Base-by-base conservation (phyloP, 2,888 invertebrate genomes). In the Asteroscopus sphinx region DNA sequence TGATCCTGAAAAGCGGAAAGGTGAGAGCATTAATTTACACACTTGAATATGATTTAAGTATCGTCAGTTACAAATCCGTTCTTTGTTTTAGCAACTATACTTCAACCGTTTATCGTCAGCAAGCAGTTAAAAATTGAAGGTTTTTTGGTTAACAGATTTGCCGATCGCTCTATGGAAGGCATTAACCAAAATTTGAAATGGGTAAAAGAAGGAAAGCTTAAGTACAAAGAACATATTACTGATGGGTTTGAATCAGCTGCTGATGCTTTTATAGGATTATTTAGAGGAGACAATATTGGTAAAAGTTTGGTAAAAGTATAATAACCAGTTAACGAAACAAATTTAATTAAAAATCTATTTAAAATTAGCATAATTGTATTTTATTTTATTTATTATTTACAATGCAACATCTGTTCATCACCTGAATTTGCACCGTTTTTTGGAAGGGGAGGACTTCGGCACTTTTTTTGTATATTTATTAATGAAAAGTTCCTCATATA, bases 181-280 rank as follows among this genome's bases (percentile, higher is more conserved):
- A 91, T 96, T 13, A 68, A 85, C 12, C 94, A 96, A 78, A 96
- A 96, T 82, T 74, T 95, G 33, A 79, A 95, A 72, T 96, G 96
- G 96, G 93, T 96, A 40, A 86, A 92, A 62, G 95, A 96, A 91
- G 96, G 96, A 17, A 96, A 96, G 82, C 79, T 97, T 1, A 95
- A 95, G 74, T 96, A 95, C 77, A 90, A 87, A 53, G 97, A 97
- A 87, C 96, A 96, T 1, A 79, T 96, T 2, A 95, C 95, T 0
- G 87, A 95, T 33, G 96, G 96, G 16, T 96, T 97, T 79, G 96
- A 96, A 63, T 95, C 95, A 54, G 95, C 96, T 85, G 95, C 94
- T 1, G 88, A 95, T 36, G 96, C 96, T 26, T 96, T 97, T 70
- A 90, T 95, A 63, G 96, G 95, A 11, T 89, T 97, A 82, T 90